Percentiles rank a stretch among this genome's conserved stretches.
These are phyloP conservation scores for Pollenia angustigena DNA, from an alignment of 2,888 invertebrate species.

Conservation along the genomic window DNA sequence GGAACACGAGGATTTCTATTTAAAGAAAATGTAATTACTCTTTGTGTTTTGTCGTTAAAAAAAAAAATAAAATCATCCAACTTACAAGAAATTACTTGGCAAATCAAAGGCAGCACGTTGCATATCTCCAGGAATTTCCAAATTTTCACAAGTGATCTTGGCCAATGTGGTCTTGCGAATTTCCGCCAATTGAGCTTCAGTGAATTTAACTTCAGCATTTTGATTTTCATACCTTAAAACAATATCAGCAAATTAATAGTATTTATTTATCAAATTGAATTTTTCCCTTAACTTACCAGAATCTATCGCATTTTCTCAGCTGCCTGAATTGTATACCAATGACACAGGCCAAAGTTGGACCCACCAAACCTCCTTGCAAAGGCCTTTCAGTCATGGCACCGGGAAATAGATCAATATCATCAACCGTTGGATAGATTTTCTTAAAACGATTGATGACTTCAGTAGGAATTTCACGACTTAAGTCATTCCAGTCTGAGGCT, in stretches of 20 bases:
- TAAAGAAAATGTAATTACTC: conserved; percentile 25
- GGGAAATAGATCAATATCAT: conserved; percentile 98
- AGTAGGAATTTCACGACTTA: conserved; percentile 93
- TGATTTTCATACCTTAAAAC: conserved; percentile 92
- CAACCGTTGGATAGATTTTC: conserved; percentile 93
- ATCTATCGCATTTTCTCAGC: conserved; percentile 96
- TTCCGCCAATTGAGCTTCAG: conserved; percentile 94
- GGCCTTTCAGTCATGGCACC: conserved; percentile 96
- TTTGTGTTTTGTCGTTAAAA: not conserved
- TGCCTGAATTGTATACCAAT: conserved; percentile 97
- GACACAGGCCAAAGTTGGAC: conserved; percentile 97
- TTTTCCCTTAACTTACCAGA: conserved; percentile 86
- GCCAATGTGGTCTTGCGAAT: conserved; percentile 93
- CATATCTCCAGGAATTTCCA: conserved; percentile 93
- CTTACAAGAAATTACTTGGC: conserved; percentile 94
- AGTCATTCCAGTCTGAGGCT: conserved; percentile 93
- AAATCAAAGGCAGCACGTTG: conserved; percentile 96
- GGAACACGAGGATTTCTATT: conserved; percentile 92
- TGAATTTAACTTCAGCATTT: conserved; percentile 90
- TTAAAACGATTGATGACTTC: conserved; percentile 92
- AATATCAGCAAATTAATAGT: not conserved
- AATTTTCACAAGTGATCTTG: conserved; percentile 94
- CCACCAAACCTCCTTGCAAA: conserved; percentile 95
- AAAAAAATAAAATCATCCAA: conserved; percentile 65
- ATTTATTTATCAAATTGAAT: not conserved